Evolutionary conservation across 2,113 vertebrate species (phyloP), one percentile per base, ranked within the genome.

Genomic region (Cygnus atratus): DNA sequence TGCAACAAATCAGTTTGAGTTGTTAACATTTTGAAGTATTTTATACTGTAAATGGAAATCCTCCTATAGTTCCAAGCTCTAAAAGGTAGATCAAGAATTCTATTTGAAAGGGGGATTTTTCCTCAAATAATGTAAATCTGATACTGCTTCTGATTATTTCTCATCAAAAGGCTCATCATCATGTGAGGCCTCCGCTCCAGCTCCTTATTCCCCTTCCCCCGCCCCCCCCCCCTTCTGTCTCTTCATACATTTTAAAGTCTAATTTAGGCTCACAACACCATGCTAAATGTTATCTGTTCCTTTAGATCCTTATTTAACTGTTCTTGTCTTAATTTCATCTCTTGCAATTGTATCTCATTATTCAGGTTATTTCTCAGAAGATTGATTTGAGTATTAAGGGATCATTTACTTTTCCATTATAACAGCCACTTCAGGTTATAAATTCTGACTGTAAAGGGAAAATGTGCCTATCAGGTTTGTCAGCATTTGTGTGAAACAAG

Each of bases 321-420:
- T 74, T 96, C 96, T 96, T 96, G 96, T 96, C 94, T 97, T 98
- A 97, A 97, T 98, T 97, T 96, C 95, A 77, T 96, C 83, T 91
- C 91, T 92, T 89, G 70, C 94, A 96, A 96, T 90, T 96, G 92
- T 93, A 97, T 95, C 87, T 97, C 95, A 95, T 98, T 97, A 97
- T 96, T 97, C 97, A 97, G 97, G 96, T 97, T 97, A 96, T 96
- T 97, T 97, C 93, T 91, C 87, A 95, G 87, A 97, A 97, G 97
- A 98, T 95, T 97, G 97, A 98, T 97, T 95, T 97, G 88, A 91
- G 86, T 97, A 97, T 97, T 96, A 97, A 80, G 84, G 71, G 94
- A 96, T 95, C 94, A 46, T 97, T 98, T 98, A 97, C 94, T 96
- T 95, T 96, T 95, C 94, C 95, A 94, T 98, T 97, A 96, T 91